These are phyloP conservation scores for Sardina pilchardus DNA, from an alignment of 2,113 vertebrate genomes.

Conservation along the genomic window DNA sequence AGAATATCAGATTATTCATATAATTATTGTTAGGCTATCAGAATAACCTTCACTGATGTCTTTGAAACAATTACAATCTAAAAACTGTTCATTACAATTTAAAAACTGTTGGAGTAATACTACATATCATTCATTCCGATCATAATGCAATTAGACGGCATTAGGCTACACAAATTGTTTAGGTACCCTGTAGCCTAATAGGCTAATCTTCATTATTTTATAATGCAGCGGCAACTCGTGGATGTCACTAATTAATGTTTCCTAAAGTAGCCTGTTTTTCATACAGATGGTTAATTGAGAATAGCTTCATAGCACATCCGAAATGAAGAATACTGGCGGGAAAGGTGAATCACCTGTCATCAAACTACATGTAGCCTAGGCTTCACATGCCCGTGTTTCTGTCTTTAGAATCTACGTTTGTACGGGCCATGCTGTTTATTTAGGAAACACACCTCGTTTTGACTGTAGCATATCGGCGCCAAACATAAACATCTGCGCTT, in stretches of 20 bases:
- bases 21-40: too few relatives aligned
- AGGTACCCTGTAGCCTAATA: not conserved
- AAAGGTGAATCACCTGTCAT: conserved; percentile 48
- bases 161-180: not conserved
- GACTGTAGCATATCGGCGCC: conserved; percentile 41
- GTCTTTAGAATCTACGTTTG: not conserved
- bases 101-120: not conserved
- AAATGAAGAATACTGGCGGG: not conserved
- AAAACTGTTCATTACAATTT: not conserved
- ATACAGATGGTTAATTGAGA: conserved; percentile 16
- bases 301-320: not conserved
- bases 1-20: too few relatives aligned
- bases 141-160: not conserved
- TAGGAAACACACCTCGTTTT: not conserved
- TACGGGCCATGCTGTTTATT: not conserved
- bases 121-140: not conserved
- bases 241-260: not conserved
- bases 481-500: conserved; percentile 50
- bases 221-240: not conserved
- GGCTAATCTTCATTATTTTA: not conserved
- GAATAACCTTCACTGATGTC: not conserved
- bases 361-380: not conserved
- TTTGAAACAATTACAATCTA: not conserved
- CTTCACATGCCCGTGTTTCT: not conserved
- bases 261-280: not conserved